Evolutionary conservation across 1,140 invertebrate species (phyloP), one percentile per base, ranked within the genome.

Genomic region (Camponotus vicinus): DNA sequence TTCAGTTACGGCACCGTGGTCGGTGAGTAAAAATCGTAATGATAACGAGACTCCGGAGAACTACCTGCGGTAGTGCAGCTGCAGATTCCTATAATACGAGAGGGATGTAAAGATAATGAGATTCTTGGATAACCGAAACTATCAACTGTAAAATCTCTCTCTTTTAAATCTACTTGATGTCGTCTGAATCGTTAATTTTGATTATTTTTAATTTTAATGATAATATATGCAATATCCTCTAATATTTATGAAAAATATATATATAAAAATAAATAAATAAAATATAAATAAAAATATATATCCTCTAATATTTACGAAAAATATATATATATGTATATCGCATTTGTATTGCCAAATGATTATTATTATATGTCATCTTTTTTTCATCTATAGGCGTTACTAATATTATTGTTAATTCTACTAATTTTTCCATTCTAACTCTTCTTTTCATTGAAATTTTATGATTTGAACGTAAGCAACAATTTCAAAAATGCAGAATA

Each of bases 1-100:
- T 97, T 98, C 96, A 98, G 98, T 95, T 98, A 98, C 88, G 97
- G 97, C 15, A 95, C 95, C 37, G 94, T 97, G 21, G 93, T 97
- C 69, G 96, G 97, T 97, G 91, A 96, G 89, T 85, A 63, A 73
- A 45, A 15, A 61, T 77, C 15, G 27, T 66, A 34, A 57, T 18
- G n/a, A 1, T 49, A 27, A 78, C 6, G 1, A 37, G 27, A 61
- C 57, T 71, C 40, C 3, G 15, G 8, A 52, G n/a, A 7, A 49
- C 27, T 45, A 61, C 21, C 75, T 45, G 42, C n/a, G 13, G 0
- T 71, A 21, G 0, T 18, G 13, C 3, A 32, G 42, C 11, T 40
- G n/a, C 27, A 69, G n/a, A 11, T 27, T 40, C 18, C 13, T 45
- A 11, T 61, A 64, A 42, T 18, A 6, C n/a, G 18, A 66, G 66